These are phyloP conservation scores for Malacoraja senta DNA, from an alignment of 2,797 vertebrate genomes.

Conservation along the genomic window DNA sequence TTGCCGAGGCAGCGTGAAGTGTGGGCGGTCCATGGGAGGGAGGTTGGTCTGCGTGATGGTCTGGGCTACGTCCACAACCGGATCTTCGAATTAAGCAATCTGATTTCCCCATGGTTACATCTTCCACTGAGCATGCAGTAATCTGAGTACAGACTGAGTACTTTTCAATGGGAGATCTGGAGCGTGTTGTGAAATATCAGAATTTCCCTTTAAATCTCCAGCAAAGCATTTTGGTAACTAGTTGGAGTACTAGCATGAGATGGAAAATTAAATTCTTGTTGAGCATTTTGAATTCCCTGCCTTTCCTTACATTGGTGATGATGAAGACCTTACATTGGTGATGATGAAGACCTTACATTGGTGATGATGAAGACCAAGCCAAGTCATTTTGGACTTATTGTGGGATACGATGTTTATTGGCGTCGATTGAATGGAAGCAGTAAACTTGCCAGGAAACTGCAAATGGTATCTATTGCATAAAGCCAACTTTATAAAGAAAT, in stretches of 20 bases:
- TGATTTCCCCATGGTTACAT: too few species aligned
- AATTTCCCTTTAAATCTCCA: too few species aligned
- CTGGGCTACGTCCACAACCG: too few species aligned
- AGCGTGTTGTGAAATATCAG: too few species aligned
- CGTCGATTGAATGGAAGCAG: not conserved
- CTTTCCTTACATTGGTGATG: not conserved
- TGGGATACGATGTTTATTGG: not conserved
- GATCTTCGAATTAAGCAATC: too few species aligned
- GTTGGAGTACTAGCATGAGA: not conserved
- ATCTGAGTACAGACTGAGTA: too few species aligned
- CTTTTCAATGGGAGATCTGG: too few species aligned
- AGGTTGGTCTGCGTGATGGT: too few species aligned
- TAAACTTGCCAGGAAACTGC: not conserved
- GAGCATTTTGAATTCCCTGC: not conserved
- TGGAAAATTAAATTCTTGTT: not conserved
- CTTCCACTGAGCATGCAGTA: too few species aligned
- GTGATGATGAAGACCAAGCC: not conserved
- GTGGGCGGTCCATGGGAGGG: too few species aligned
- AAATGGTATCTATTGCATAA: not conserved
- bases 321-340: not conserved
- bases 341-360: not conserved
- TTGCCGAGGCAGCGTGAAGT: too few species aligned
- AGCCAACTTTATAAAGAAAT: not conserved
- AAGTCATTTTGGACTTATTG: not conserved
- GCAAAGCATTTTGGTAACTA: not conserved